Evolutionary conservation across 2,888 invertebrate species (phyloP), one percentile per base, ranked within the genome.

Genomic region (Elysia crispata): DNA sequence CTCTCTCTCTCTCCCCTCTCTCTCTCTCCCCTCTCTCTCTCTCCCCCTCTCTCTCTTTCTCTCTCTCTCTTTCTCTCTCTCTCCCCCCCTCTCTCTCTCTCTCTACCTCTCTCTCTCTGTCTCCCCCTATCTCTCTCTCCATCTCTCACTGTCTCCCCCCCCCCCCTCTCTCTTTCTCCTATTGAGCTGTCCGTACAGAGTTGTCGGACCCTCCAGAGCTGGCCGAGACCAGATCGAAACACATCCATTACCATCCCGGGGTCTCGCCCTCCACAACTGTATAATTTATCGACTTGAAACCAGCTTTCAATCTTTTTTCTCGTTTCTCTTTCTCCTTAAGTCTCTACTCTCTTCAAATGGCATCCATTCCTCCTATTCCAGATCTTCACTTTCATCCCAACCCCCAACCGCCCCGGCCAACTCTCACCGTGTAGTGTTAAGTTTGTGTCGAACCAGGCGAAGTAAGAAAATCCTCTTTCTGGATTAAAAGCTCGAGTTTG

Each of bases 1-100:
- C 50, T 20, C 18, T 62, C 76, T 76, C 79, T 57, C 77, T 57
- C 49, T 62, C 75, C 60, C 80, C 66, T 54, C 67, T 78, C 62
- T 72, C 67, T 33, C 74, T 30, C 62, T 66, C 67, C 69, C 57
- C 73, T 69, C 67, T 64, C 77, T 67, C 64, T 57, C 73, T 49
- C 64, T 66, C 15, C 67, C 67, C 20, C 3, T 77, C 69, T 66
- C 66, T 66, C 23, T n/a, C 23, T 31, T 25, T 49, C 18, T 30
- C 3, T 41, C 41, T 41, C n/a, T n/a, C n/a, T n/a, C n/a, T n/a
- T n/a, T n/a, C n/a, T n/a, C n/a, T n/a, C n/a, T n/a, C n/a, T n/a
- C n/a, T n/a, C n/a, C n/a, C n/a, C n/a, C n/a, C n/a, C n/a, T n/a
- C n/a, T n/a, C n/a, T n/a, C n/a, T n/a, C n/a, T n/a, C n/a, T n/a